Percentiles rank a stretch among this genome's conserved stretches.
phyloP scores from a whole-genome alignment of 1,140 invertebrate genomes.

The Cotesia glomerata region DNA sequence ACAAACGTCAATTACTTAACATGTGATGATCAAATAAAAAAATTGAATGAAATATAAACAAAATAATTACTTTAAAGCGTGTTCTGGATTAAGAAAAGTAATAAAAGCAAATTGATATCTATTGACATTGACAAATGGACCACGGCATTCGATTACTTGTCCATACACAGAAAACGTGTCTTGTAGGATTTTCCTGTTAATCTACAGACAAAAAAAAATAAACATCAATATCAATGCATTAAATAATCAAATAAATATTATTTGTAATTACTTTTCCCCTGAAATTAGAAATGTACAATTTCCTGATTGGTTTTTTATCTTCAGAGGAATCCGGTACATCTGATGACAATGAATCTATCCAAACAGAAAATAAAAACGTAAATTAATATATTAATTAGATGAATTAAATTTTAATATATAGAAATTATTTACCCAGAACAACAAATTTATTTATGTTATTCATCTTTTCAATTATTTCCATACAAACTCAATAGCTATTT shows the following conservation, averaged over 20 bases:
- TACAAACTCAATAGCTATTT: no score
- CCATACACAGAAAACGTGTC: not conserved
- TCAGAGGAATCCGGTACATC: not conserved
- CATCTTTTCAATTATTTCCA: no score
- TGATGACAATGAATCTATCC: not conserved
- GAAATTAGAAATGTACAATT: not conserved
- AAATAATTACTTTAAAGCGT: not conserved
- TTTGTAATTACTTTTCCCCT: not conserved
- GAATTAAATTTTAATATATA: no score
- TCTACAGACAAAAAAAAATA: not conserved
- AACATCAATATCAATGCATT: not conserved
- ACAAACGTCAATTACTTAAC: no score
- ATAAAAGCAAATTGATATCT: not conserved
- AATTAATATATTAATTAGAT: no score
- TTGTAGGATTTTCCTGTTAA: not conserved
- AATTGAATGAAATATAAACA: not conserved
- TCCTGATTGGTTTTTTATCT: not conserved
- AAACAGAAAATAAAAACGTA: not conserved
- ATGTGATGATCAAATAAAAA: not conserved
- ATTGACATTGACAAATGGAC: no score
- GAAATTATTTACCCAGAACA: no score
- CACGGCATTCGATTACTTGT: not conserved
- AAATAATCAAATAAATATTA: not conserved
- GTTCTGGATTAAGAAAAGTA: not conserved
- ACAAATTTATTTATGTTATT: no score